A percentile compares a stretch with the other conserved stretches of the same genome.
phyloP scores from a whole-genome alignment of 2,113 vertebrate genomes.

The Stegostoma tigrinum region DNA sequence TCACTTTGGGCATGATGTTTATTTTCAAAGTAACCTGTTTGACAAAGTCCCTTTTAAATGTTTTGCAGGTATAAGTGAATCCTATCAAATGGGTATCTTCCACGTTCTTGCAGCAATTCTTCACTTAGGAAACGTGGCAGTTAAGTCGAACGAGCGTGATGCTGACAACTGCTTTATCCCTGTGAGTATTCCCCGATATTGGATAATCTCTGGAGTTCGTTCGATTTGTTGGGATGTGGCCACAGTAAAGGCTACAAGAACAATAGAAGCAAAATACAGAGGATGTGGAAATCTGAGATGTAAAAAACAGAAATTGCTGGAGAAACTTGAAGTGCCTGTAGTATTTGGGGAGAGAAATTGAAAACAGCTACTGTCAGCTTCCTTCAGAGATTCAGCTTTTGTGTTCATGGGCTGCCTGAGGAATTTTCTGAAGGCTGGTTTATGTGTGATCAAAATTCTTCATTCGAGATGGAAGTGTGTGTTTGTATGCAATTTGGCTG shows the following conservation, averaged over 20 bases:
- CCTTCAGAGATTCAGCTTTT: not conserved
- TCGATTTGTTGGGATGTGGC: conserved; percentile 30
- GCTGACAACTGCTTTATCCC: conserved; percentile 85
- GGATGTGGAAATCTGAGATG: too few relatives aligned
- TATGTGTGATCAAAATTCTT: not conserved
- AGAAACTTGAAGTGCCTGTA: too few relatives aligned
- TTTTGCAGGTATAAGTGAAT: conserved; percentile 79
- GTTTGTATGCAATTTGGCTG: not conserved
- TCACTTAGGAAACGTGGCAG: conserved; percentile 88
- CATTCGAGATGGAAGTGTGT: not conserved
- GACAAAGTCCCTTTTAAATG: not conserved
- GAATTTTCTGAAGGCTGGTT: not conserved
- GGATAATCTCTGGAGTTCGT: not conserved
- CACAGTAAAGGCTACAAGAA: not conserved
- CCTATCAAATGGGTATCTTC: conserved; percentile 91
- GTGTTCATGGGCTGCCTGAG: not conserved
- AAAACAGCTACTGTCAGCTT: not conserved
- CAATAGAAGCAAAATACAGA: too few relatives aligned
- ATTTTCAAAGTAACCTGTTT: not conserved
- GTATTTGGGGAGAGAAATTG: not conserved
- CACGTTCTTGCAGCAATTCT: conserved; percentile 89
- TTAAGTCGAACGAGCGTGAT: conserved; percentile 69
- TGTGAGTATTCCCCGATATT: conserved; percentile 57
- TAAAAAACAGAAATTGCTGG: too few relatives aligned
- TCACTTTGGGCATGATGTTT: not conserved